These are phyloP conservation scores for Adineta ricciae DNA, from an alignment of 2,888 invertebrate genomes.

Conservation along the genomic window DNA sequence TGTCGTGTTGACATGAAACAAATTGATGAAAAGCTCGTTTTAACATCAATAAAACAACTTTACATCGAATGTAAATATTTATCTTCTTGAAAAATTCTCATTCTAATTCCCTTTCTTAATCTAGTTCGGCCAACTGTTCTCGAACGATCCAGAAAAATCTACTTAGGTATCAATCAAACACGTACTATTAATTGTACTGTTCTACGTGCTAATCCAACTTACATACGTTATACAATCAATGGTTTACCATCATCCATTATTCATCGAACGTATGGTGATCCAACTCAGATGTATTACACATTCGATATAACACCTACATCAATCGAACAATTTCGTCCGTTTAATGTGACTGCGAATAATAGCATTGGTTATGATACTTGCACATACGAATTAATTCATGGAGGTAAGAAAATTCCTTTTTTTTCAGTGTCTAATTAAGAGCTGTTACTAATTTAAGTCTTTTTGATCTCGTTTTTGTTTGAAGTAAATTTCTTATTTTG, in stretches of 20 bases:
- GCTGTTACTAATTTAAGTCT: too few relatives aligned
- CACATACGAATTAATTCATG: conserved; percentile 16
- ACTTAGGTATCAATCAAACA: neutral
- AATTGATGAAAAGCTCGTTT: neutral
- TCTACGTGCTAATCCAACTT: neutral
- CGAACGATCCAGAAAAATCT: neutral
- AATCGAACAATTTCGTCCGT: neutral
- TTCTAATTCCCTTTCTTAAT: neutral
- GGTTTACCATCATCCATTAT: neutral
- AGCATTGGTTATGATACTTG: conserved; percentile 7
- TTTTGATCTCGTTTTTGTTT: too few relatives aligned
- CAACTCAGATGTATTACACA: neutral
- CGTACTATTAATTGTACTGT: conserved; percentile 3
- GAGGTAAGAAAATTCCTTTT: neutral
- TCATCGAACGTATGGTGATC: neutral
- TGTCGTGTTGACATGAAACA: conserved; percentile 3
- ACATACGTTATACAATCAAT: neutral
- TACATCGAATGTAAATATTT: conserved; percentile 1
- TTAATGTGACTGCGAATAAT: conserved; percentile 9
- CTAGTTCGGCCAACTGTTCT: neutral
- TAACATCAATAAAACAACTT: neutral
- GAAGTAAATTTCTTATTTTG: too few relatives aligned
- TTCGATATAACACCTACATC: neutral
- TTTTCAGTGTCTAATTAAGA: too few relatives aligned
- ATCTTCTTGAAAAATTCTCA: too few relatives aligned